Conservation (phyloP, 2,888 invertebrate species). For the Cataglyphis cursor region DNA sequence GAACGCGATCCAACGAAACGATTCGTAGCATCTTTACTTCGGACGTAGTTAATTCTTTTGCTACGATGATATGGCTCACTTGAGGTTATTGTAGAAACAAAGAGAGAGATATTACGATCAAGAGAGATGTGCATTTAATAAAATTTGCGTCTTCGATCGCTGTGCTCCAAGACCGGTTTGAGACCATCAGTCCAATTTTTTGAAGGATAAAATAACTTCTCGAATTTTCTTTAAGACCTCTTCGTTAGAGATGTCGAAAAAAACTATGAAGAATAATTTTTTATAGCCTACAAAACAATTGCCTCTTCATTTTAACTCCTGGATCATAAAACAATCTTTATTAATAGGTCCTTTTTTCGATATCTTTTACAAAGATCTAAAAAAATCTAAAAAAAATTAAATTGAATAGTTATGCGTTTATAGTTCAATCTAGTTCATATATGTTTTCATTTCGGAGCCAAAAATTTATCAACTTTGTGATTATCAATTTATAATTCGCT, state of each 20-base stretch:
- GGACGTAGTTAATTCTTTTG: background rate
- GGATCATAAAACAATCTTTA: background rate
- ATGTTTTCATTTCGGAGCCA: background rate
- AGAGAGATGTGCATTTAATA: constrained; percentile 13
- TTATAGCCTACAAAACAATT: background rate
- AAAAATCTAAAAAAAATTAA: background rate
- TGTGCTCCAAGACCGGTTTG: constrained; percentile 23
- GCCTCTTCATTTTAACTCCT: background rate
- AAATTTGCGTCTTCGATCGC: constrained; percentile 26
- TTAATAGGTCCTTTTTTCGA: background rate
- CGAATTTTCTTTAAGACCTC: constrained; percentile 11
- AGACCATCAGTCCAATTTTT: background rate
- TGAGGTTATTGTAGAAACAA: constrained; percentile 5
- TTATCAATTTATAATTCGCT: background rate
- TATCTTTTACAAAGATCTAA: background rate
- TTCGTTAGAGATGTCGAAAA: constrained; percentile 24
- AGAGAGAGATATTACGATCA: constrained; percentile 25
- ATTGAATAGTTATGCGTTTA: constrained; percentile 2
- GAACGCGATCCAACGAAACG: constrained; percentile 11
- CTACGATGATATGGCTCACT: background rate
- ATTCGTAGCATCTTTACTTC: background rate
- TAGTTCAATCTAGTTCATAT: background rate
- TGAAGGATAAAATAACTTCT: background rate
- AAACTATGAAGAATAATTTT: background rate
- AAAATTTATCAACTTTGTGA: background rate